phyloP scores from a whole-genome alignment of 2,113 vertebrate genomes.

The Orcinus orca region DNA sequence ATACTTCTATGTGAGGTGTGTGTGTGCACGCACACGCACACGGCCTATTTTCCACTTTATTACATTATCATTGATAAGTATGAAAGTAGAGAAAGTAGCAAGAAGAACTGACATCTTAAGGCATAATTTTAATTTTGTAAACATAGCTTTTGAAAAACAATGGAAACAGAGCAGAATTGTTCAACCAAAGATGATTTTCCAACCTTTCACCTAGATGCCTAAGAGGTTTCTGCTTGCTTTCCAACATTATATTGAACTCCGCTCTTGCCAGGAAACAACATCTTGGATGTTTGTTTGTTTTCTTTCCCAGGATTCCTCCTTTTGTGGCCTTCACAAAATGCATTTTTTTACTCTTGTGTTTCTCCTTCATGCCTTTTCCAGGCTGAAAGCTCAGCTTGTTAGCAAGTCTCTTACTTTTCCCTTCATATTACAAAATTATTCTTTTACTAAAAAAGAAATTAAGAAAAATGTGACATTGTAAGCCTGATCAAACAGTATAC shows the following conservation, averaged over 20 bases:
- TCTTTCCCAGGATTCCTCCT: background rate
- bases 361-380: background rate
- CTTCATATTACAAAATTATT: conserved; percentile 8
- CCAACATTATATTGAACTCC: background rate
- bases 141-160: background rate
- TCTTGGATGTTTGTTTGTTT: background rate
- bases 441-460: background rate
- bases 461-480: background rate
- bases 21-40: rapidly evolving
- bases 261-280: background rate
- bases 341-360: background rate
- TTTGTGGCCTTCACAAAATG: background rate
- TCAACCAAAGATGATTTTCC: background rate
- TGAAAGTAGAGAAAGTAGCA: background rate
- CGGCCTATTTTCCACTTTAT: background rate
- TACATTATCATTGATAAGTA: background rate
- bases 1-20: background rate
- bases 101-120: background rate
- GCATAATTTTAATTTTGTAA: background rate
- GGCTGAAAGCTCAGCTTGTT: background rate
- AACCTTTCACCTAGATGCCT: background rate
- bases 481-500: background rate
- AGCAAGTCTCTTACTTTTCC: background rate
- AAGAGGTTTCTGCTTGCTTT: background rate
- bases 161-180: background rate